Evolutionary conservation across 2,113 vertebrate genomes (phyloP), one percentile per base, ranked within the genome.

Genomic region (Steatornis caripensis): DNA sequence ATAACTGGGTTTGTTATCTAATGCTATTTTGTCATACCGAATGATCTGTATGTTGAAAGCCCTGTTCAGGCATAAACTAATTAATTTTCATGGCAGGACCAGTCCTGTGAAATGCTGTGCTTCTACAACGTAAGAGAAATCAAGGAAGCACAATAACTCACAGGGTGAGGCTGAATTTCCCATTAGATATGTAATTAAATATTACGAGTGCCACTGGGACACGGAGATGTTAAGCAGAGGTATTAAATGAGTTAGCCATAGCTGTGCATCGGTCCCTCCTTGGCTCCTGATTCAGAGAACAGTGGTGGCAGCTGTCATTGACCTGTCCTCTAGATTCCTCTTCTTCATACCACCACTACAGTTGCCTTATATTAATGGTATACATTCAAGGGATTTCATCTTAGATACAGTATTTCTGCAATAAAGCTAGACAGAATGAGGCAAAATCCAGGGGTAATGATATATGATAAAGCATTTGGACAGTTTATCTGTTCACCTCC

Each of bases 181-280:
- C 66, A 82, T 94, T 89, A 97, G 80, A 69, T 95, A 62, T 51
- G 70, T 97, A 96, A 96, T 96, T 95, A 95, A 95, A 93, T 94
- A 85, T 37, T 64, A 82, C 49, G 89, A 92, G 89, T 95, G 81
- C 78, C 89, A 19, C 77, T 41, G 91, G 90, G 91, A 90, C 1
- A 17, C 57, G 49, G 90, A 78, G 92, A 96, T 91, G 82, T 55
- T 92, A 78, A 92, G 76, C 94, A 95, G 90, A 87, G 87, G 46
- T 94, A 82, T 91, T 84, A 93, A 92, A 82, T 6, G 61, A 89
- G 78, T 95, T 94, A 91, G n/a, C 66, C n/a, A 43, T 82, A 65
- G 80, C 77, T 41, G 49, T 15, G 54, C 77, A 29, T 51, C 11
- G 6, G 1, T 75, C 72, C 69, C 69, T 84, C 60, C n/a, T 55